These are phyloP conservation scores for Holacanthus passer DNA, from an alignment of 2,113 vertebrate genomes.

Conservation along the genomic window DNA sequence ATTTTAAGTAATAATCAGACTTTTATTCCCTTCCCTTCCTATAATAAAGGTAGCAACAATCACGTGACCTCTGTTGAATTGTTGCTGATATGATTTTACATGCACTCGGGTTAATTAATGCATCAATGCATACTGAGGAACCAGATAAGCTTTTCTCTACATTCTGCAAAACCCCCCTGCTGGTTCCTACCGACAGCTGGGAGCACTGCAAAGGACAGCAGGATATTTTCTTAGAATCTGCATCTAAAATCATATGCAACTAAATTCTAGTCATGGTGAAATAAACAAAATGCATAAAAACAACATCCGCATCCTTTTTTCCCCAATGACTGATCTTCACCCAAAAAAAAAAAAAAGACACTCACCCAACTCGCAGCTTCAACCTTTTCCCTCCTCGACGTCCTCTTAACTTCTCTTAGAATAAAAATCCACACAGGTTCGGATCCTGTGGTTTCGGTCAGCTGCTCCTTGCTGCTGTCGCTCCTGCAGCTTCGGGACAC, in stretches of 20 bases:
- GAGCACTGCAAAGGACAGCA: constrained; percentile 9
- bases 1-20: neutral
- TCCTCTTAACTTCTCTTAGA: constrained; percentile 25
- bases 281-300: neutral
- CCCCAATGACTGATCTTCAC: neutral
- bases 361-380: constrained; percentile 48
- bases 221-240: neutral
- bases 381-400: neutral
- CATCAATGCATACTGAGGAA: constrained; percentile 25
- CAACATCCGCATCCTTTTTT: no score
- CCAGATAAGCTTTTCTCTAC: constrained; percentile 1
- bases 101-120: constrained; percentile 38
- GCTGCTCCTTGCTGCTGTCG: constrained; percentile 2
- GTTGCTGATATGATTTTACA: neutral
- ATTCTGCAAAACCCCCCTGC: constrained; percentile 1
- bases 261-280: neutral
- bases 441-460: neutral
- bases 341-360: constrained; percentile 20
- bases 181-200: constrained; percentile 3
- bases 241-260: neutral
- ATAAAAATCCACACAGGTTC: neutral
- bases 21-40: neutral
- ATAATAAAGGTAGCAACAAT: neutral
- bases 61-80: constrained; percentile 17
- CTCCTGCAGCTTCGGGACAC: neutral